Evolutionary conservation across 1,140 invertebrate species (phyloP), one percentile per base, ranked within the genome.

Genomic region (Mercenaria mercenaria): DNA sequence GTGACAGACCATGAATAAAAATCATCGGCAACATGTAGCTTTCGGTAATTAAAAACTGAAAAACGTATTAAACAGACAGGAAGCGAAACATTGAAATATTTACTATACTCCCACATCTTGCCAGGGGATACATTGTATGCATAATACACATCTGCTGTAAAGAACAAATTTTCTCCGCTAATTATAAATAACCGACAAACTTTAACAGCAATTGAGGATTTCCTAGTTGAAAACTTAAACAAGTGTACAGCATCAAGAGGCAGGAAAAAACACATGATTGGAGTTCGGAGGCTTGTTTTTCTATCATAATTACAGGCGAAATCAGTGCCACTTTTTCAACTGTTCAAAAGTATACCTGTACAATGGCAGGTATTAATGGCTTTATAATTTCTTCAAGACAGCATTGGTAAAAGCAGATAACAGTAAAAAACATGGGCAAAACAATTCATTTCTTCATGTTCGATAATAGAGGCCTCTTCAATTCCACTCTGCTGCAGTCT

Each of bases 71-170:
- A 34, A 32, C n/a, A n/a, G n/a, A 77, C 39, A 52, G n/a, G 74
- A 77, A 77, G 74, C 74, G 59, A 64, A 52, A 79, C 76, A 79
- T 23, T 50, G 56, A 74, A 50, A 85, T 85, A 85, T 85, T 87
- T 77, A 79, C 87, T 32, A 82, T 81, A 59, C 59, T 90, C 23
- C 83, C 76, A 84, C 83, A 86, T 72, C 79, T 43, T 50, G 83
- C 89, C 83, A 90, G 39, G 11, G 87, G 87, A 52, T 81, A 81
- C 87, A 89, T 69, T 56, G 87, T 89, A 74, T 89, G 87, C 76
- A 89, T 47, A 32, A 89, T 39, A 74, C 87, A 89, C 87, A 89
- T 41, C 67, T 89, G 87, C 87, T 89, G 87, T 39, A 89, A 89
- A 32, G 56, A 37, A 37, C 34, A 80, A 88, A 34, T 43, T 39